Conservation (phyloP, 2,113 vertebrate species). For the Aspiorhynchus laticeps region DNA sequence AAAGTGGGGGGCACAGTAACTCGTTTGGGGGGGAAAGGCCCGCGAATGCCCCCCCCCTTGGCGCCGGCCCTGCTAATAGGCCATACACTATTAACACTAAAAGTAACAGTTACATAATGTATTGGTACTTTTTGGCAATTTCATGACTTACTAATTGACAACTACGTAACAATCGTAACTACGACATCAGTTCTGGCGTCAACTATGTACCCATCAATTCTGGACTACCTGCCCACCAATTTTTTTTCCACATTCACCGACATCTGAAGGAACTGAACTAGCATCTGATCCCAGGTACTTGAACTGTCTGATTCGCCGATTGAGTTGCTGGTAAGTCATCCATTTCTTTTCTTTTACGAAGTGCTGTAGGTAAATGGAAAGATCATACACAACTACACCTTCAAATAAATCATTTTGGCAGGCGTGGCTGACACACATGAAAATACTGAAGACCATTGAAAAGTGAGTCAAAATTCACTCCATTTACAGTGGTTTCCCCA, state of each 20-base stretch:
- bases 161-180: no score
- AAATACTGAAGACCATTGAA: background rate
- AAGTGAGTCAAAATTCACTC: background rate
- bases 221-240: slow-evolving; percentile 41
- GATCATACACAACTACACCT: slow-evolving; percentile 42
- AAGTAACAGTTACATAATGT: no score
- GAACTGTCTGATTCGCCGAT: background rate
- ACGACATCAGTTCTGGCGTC: no score
- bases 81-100: no score
- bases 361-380: slow-evolving; percentile 24
- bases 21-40: no score
- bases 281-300: background rate
- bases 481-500: background rate
- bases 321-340: slow-evolving; percentile 40
- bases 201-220: no score
- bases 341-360: slow-evolving; percentile 48
- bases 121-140: no score
- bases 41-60: no score
- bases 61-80: no score
- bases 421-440: background rate
- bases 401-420: background rate
- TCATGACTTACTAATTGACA: no score
- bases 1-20: no score
- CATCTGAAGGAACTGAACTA: slow-evolving; percentile 23
- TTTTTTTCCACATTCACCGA: slow-evolving; percentile 18